A percentile compares a stretch with the other conserved stretches of the same genome.
phyloP scores from a whole-genome alignment of 1,140 invertebrate genomes.

The Psilanteris sp. region DNA sequence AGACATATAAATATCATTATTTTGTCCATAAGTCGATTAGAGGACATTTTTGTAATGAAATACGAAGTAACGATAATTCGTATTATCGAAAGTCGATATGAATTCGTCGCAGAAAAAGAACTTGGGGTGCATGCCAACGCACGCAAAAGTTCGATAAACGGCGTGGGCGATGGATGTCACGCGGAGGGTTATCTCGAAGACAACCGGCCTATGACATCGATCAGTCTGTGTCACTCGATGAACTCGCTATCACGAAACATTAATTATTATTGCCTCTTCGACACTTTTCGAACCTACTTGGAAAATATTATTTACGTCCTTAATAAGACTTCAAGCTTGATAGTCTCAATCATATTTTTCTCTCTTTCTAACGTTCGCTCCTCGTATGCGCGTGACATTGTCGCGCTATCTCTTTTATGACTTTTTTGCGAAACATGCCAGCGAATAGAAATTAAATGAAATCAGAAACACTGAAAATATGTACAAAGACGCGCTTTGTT shows the following conservation, averaged over 20 bases:
- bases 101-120: conserved; percentile 53
- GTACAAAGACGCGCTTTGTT: conserved; percentile 57
- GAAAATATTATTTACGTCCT: conserved; percentile 69
- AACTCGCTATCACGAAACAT: conserved; percentile 76
- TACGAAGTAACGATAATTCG: conserved; percentile 24
- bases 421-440: conserved; percentile 30
- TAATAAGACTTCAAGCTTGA: conserved; percentile 55
- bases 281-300: conserved; percentile 71
- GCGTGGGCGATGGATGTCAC: conserved; percentile 70
- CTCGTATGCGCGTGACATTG: conserved; percentile 21
- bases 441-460: conserved; percentile 61
- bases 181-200: conserved; percentile 76
- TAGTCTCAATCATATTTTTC: conserved; percentile 38
- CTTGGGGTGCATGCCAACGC: conserved; percentile 54
- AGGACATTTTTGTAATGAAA: conserved; percentile 30
- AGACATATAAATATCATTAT: neutral
- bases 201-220: conserved; percentile 79
- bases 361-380: neutral
- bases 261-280: conserved; percentile 80
- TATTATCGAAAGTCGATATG: conserved; percentile 29
- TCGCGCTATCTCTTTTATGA: conserved; percentile 38
- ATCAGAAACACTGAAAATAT: conserved; percentile 40
- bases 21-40: conserved; percentile 20
- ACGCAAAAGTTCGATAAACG: conserved; percentile 74
- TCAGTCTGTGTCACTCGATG: conserved; percentile 77